These are phyloP conservation scores for Diplodus puntazzo DNA, from an alignment of 2,797 vertebrate species.

Conservation along the genomic window DNA sequence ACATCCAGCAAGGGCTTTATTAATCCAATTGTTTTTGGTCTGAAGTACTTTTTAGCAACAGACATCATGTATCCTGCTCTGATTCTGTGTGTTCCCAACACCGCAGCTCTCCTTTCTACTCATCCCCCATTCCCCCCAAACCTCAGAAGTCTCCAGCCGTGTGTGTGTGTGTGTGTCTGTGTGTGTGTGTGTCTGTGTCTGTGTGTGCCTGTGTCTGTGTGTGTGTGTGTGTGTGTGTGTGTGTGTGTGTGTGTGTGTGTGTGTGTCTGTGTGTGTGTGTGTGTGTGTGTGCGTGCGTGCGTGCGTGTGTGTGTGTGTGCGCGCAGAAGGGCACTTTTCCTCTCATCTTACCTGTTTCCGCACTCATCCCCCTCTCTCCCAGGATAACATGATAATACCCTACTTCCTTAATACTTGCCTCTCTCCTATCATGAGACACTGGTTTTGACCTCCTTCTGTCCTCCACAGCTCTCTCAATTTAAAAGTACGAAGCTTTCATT, in stretches of 20 bases:
- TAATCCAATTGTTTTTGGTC: not conserved
- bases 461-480: conserved; percentile 9
- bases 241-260: too few relatives aligned
- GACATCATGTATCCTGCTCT: not conserved
- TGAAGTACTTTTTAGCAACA: not conserved
- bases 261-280: too few relatives aligned
- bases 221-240: too few relatives aligned
- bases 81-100: not conserved
- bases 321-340: conserved; percentile 51
- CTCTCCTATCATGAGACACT: conserved; percentile 7
- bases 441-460: conserved; percentile 26
- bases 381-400: conserved; percentile 40
- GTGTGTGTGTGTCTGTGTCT: too few relatives aligned
- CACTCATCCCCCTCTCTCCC: conserved; percentile 30
- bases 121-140: conserved; percentile 27
- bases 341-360: conserved; percentile 63
- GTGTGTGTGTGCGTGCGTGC: too few relatives aligned
- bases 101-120: conserved; percentile 14
- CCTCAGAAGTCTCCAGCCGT: conserved; percentile 31
- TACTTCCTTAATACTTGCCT: conserved; percentile 23
- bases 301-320: too few relatives aligned
- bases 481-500: not conserved
- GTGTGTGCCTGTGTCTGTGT: too few relatives aligned
- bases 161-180: conserved; percentile 14
- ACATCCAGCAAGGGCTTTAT: conserved; percentile 3